Percentiles rank a stretch among this genome's conserved stretches.
Conservation (phyloP, 2,113 vertebrate genomes). For the Elaphurus davidianus region DNA sequence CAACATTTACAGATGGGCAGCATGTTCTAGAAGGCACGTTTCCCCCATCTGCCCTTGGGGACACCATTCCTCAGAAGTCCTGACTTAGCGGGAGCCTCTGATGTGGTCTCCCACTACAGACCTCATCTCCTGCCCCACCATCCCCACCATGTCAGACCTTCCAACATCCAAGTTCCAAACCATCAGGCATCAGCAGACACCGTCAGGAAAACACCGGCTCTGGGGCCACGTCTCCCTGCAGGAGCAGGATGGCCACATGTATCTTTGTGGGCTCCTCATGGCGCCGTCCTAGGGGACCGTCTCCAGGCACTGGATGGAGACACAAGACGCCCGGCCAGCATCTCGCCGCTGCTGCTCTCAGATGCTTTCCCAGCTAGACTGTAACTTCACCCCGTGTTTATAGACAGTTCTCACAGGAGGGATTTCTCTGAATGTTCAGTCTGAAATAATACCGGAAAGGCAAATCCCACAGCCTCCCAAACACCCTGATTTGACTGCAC, state of each 20-base stretch:
- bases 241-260: background rate
- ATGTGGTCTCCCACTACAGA: no score
- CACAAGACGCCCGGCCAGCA: accelerated
- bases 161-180: accelerated
- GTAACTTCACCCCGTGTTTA: background rate
- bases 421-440: background rate
- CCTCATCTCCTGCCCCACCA: background rate
- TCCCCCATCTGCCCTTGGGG: background rate
- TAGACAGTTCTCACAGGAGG: no score
- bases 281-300: accelerated
- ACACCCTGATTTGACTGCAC: no score
- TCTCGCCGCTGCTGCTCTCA: accelerated
- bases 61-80: accelerated
- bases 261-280: accelerated
- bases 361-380: background rate
- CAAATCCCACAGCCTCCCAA: accelerated
- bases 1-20: no score
- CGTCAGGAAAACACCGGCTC: accelerated
- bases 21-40: accelerated
- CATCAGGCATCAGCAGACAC: background rate
- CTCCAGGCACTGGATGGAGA: accelerated
- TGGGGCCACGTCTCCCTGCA: background rate
- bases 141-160: accelerated
- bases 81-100: background rate
- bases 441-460: background rate